A percentile compares a stretch with the other conserved stretches of the same genome.
These are phyloP conservation scores for Eurystomus gularis DNA, from an alignment of 2,113 vertebrate species.

Conservation along the genomic window DNA sequence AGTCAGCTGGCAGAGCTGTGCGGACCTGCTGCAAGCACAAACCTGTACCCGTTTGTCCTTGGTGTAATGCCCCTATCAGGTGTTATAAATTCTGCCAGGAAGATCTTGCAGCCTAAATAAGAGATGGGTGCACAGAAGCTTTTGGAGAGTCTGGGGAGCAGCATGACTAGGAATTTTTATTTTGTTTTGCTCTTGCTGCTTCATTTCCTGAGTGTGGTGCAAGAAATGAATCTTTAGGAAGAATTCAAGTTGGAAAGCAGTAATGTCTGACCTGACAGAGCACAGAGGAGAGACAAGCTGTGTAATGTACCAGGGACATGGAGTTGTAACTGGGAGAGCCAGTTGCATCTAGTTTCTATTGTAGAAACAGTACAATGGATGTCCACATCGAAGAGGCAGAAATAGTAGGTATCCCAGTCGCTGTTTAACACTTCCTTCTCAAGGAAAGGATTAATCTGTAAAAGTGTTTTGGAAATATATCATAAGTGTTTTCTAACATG, in stretches of 20 bases:
- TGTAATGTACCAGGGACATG: rapidly evolving
- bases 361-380: not conserved
- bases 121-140: not conserved
- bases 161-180: not conserved
- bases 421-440: not conserved
- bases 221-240: not conserved
- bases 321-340: not conserved
- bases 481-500: not conserved
- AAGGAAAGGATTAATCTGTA: not conserved
- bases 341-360: not conserved
- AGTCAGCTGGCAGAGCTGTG: not conserved
- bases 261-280: not conserved
- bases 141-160: not conserved
- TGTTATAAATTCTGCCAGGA: not conserved
- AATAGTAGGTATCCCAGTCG: not conserved
- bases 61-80: not conserved
- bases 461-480: not conserved
- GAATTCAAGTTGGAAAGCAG: not conserved
- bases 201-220: not conserved
- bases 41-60: not conserved
- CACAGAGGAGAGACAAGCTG: not conserved
- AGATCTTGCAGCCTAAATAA: not conserved
- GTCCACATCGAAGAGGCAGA: not conserved
- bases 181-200: not conserved
- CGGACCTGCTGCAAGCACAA: not conserved